Evolutionary conservation across 2,113 vertebrate genomes (phyloP), one percentile per base, ranked within the genome.

Genomic region (Centropristis striata): DNA sequence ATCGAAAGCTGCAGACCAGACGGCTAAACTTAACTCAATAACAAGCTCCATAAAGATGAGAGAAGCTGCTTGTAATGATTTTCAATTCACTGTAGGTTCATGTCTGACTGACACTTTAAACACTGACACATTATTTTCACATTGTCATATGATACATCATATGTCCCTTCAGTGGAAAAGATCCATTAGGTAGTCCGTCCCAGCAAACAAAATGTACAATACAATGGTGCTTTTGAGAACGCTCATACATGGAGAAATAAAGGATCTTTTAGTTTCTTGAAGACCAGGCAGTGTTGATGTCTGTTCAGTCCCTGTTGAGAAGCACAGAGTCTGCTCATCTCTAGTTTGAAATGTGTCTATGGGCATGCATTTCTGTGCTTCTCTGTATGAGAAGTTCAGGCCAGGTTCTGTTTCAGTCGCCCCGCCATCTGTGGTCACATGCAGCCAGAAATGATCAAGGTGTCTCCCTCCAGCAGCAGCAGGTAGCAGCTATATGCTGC

Each of bases 391-490:
- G n/a, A n/a, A n/a, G n/a, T n/a, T n/a, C n/a, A n/a, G n/a, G n/a
- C n/a, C n/a, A n/a, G n/a, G 32, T 6, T 32, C 20, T 16, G 49
- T 54, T n/a, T 25, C 16, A 12, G 82, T 71, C 12, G 14, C 18
- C 23, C 46, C 68, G 4, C 67, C 81, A 77, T 84, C 81, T 85
- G 81, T 80, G 81, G 36, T 42, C 51, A 12, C 57, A 25, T 14
- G 39, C 36, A 23, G 32, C 32, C 39, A 64, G 57, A 44, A 32
- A 53, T 32, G n/a, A 67, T 82, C 59, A 63, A 64, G 78, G 71
- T 69, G 50, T 77, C 27, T 68, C 71, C 61, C 63, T 58, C 49
- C 42, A 0, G 28, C 16, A 78, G 53, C 76, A 60, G 73, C 59
- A 73, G 64, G 71, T 60, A 68, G 71, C 51, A 4, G 7, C 28